Percentiles rank a stretch among this genome's conserved stretches.
These are phyloP conservation scores for Choloepus hoffmanni DNA, from an alignment of 2,113 vertebrate genomes.

Conservation along the genomic window DNA sequence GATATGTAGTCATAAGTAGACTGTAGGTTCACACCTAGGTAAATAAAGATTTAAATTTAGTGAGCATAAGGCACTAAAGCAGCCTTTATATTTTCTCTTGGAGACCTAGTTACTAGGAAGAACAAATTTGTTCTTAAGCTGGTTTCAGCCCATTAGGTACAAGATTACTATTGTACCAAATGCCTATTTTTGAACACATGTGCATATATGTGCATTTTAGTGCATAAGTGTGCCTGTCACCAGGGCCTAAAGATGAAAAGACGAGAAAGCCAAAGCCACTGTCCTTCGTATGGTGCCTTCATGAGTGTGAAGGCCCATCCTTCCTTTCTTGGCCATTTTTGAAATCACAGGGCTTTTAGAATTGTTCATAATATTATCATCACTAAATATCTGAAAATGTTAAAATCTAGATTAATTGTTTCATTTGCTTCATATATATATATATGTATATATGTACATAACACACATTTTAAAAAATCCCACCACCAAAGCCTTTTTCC, in stretches of 20 bases:
- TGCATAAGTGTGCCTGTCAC: constrained; percentile 85
- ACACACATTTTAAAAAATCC: constrained; percentile 82
- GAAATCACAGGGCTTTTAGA: constrained; percentile 80
- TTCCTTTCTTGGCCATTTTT: constrained; percentile 72
- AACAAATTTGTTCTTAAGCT: constrained; percentile 82
- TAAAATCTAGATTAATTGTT: constrained; percentile 84
- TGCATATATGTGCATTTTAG: constrained; percentile 86
- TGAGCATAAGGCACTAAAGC: constrained; percentile 84
- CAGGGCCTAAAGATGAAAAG: constrained; percentile 75
- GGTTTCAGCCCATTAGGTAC: constrained; percentile 84
- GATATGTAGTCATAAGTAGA: constrained; percentile 77
- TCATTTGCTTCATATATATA: constrained; percentile 86
- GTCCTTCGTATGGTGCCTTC: constrained; percentile 24
- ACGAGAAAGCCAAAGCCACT: constrained; percentile 69
- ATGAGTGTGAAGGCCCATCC: constrained; percentile 49
- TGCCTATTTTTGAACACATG: constrained; percentile 76
- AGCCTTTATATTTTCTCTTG: constrained; percentile 84
- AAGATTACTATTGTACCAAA: constrained; percentile 80
- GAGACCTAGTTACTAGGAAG: constrained; percentile 83
- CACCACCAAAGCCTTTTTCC: constrained; percentile 81
- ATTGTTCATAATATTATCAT: constrained; percentile 80
- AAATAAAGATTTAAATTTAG: constrained; percentile 79
- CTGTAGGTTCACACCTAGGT: constrained; percentile 73
- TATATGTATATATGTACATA: constrained; percentile 84
- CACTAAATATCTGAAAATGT: constrained; percentile 83